Percentiles rank a stretch among this genome's conserved stretches.
phyloP scores from a whole-genome alignment of 2,797 vertebrate species.

The Cirrhinus molitorella region DNA sequence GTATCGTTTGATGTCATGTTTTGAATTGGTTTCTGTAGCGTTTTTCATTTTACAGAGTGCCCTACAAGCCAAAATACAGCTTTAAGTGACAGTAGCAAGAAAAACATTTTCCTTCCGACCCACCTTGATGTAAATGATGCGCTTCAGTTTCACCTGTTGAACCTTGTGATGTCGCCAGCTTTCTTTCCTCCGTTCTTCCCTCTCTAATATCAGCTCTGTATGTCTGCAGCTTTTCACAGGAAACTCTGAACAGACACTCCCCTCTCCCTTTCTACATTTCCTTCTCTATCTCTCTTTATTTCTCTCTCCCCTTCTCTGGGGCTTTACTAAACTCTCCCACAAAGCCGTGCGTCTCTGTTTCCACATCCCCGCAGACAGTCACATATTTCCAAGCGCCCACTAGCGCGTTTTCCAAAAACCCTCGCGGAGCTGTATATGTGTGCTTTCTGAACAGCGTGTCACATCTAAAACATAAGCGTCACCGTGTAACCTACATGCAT shows the following conservation, averaged over 20 bases:
- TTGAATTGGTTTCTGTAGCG: neutral
- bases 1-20: no score
- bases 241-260: conserved; percentile 25
- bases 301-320: conserved; percentile 30
- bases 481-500: conserved; percentile 5
- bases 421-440: neutral
- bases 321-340: conserved; percentile 46
- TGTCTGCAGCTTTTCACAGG: conserved; percentile 5
- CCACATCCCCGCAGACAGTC: conserved; percentile 34
- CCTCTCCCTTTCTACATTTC: conserved; percentile 22
- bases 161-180: neutral
- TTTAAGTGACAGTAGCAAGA: neutral
- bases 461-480: neutral
- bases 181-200: neutral
- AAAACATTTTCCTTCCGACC: neutral
- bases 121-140: conserved; percentile 10
- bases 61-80: neutral
- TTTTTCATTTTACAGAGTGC: neutral
- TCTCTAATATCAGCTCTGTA: neutral
- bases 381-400: conserved; percentile 34
- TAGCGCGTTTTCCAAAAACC: neutral
- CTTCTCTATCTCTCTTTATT: conserved; percentile 23
- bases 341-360: conserved; percentile 23
- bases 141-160: conserved; percentile 8
- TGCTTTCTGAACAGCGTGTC: conserved; percentile 10